A percentile compares a stretch with the other conserved stretches of the same genome.
These are phyloP conservation scores for Enteromius thamalakanensis DNA, from an alignment of 2,797 vertebrate species.

Conservation along the genomic window DNA sequence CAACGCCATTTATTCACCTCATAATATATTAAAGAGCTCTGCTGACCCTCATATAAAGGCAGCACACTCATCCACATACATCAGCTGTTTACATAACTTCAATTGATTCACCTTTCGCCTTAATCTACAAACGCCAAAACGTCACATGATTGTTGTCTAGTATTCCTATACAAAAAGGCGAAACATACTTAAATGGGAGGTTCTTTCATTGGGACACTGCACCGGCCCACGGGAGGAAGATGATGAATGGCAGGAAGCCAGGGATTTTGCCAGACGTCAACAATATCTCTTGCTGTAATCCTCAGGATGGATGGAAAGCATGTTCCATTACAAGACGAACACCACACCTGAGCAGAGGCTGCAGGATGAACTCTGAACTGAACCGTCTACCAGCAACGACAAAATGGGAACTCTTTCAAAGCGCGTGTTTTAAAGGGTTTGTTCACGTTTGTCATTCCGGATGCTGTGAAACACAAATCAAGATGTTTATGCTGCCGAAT, in stretches of 20 bases:
- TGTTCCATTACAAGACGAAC: neutral
- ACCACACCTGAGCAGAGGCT: neutral
- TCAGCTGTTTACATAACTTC: slow-evolving; percentile 32
- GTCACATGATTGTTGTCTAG: neutral
- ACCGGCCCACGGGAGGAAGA: neutral
- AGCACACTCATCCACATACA: slow-evolving; percentile 12
- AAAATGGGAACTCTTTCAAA: neutral
- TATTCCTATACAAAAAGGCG: slow-evolving; percentile 14
- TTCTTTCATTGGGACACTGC: neutral
- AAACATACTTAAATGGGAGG: slow-evolving; percentile 14
- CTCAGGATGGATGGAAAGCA: slow-evolving; percentile 7
- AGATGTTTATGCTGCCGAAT: neutral
- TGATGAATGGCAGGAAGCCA: slow-evolving; percentile 48
- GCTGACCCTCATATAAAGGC: slow-evolving; percentile 5
- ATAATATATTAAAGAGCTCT: slow-evolving; percentile 31
- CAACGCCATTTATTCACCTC: slow-evolving; percentile 22
- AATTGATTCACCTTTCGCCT: slow-evolving; percentile 20
- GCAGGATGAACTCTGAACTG: neutral
- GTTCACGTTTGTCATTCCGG: neutral
- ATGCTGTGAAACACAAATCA: neutral
- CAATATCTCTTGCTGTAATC: slow-evolving; percentile 2
- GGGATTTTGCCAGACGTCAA: neutral
- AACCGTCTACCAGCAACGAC: neutral
- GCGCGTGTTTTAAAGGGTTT: too few relatives aligned
- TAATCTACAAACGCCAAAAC: neutral